Evolutionary conservation across 2,888 invertebrate species (phyloP).

Genomic region (Drosophila stalkeri): DNA sequence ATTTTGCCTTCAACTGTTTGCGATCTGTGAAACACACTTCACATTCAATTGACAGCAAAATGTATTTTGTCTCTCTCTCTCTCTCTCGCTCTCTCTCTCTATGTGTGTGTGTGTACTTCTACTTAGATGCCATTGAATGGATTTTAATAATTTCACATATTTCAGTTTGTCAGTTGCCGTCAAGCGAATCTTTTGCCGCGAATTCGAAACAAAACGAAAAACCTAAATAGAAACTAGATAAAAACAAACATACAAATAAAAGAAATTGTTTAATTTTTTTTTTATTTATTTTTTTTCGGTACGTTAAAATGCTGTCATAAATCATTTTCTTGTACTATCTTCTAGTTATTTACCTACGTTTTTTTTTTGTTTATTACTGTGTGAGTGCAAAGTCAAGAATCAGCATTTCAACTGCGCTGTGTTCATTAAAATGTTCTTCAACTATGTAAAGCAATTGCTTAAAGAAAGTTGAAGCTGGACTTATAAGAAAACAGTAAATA

Average conservation of each 20-base stretch:
- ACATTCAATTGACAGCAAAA: constrained; percentile 59
- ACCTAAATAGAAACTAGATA: constrained; percentile 1
- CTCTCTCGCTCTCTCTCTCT: background rate
- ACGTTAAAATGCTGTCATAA: constrained; percentile 26
- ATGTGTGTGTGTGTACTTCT: constrained; percentile 40
- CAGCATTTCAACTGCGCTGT: background rate
- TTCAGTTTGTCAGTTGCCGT: constrained; percentile 57
- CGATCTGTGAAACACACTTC: constrained; percentile 47
- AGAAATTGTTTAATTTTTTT: background rate
- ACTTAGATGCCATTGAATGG: constrained; percentile 65
- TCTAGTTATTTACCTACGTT: background rate
- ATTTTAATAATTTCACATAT: constrained; percentile 68
- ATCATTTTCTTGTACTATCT: constrained; percentile 13
- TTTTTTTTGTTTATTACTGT: background rate
- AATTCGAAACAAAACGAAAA: constrained; percentile 7
- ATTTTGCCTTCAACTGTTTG: constrained; percentile 8
- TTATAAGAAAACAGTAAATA: background rate
- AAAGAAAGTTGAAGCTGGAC: background rate
- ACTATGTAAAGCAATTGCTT: background rate
- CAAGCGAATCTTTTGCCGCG: constrained; percentile 51
- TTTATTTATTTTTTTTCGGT: constrained; percentile 10
- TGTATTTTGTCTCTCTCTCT: constrained; percentile 5
- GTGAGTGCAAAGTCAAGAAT: constrained; percentile 14
- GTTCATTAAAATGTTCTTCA: background rate
- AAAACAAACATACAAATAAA: constrained; percentile 2